Base-by-base conservation (phyloP, 2,797 vertebrate genomes). In the Austrolebias charrua region DNA sequence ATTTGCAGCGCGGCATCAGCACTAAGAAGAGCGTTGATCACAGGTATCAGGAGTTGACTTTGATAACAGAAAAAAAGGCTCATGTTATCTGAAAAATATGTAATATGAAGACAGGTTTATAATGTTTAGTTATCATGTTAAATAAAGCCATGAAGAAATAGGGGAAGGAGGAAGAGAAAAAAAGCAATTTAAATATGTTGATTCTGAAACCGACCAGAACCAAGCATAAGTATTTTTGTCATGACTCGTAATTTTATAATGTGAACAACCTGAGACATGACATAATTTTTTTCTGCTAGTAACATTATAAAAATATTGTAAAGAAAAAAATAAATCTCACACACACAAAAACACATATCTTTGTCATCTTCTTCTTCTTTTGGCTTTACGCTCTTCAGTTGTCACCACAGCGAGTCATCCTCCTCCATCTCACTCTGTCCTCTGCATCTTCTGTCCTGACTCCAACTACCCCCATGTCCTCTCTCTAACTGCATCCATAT, bases 1-100 rank as follows among this genome's bases (percentile, higher is more conserved):
- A 90, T 90, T 90, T 88, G 76, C 48, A 64, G 64, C 55, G 38
- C 50, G 56, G 70, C 89, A 89, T 90, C 85, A 79, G 80, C 51
- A 48, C 68, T 84, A 88, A 86, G 80, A 81, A 82, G 79, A 73
- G 73, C 4, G 46, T 80, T 88, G 77, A 86, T 88, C 86, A 82
- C 81, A 86, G 88, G 77, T 89, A 81, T 85, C 75, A 76, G 70
- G 58, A 71, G 69, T 46, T 72, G 66, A 78, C 66, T 76, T 71
- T 80, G 79, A 90, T 86, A 80, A 75, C 47, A 35, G 75, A 76
- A 76, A 53, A 46, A 69, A 84, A 67, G 76, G 79, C 87, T 88
- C 82, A 89, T 78, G 58, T 69, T 76, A 61, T 66, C 31, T 45
- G 65, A 76, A 50, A 63, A 61, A 43, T 69, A 78, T 65, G 52